Base-by-base conservation (phyloP, 2,888 invertebrate genomes). In the Callyntrura guangdongensis region DNA sequence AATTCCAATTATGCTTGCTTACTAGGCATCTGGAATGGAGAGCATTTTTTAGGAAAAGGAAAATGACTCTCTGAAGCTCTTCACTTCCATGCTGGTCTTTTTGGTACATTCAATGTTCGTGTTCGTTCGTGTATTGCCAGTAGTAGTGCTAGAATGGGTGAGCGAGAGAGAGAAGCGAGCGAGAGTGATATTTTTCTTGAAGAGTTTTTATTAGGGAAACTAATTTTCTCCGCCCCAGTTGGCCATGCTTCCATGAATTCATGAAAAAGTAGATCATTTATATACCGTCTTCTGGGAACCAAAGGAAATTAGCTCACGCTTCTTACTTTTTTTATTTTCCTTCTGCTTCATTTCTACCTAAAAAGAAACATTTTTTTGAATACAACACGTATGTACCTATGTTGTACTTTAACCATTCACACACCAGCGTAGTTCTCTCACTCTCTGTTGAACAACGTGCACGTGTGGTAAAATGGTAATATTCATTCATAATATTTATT, bases 151-250 rank as follows among this genome's bases (percentile, higher is more conserved):
- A 36, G 67, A 11, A 9, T 56, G 77, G 53, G 53, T n/a, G 47
- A 53, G 53, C 12, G 17, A 53, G n/a, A 82, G 17, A 61, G 45
- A 20, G 86, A n/a, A 69, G 47, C 74, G 67, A 79, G 20, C 67
- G 81, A 87, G 86, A 87, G 69, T 87, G 87, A 87, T 81, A 79
- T 87, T 81, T 79, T 86, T 79, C 69, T 69, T 36, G 69, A 86
- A 85, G 85, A 86, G 86, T 87, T 87, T 77, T 67, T 81, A 87
- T 87, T 87, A 81, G 81, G 49, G 81, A 87, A 87, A 87, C 87
- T 87, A 87, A 87, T 87, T 87, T 87, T 87, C 87, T 87, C 87
- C 81, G 87, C 87, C 87, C 87, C 69, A 81, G 87, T 87, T 87
- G 87, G 81, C 87, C 87, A 87, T 79, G 81, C 86, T 86, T 86